Evolutionary conservation across 2,888 invertebrate species (phyloP).

Genomic region (Zygogramma bicolorata): DNA sequence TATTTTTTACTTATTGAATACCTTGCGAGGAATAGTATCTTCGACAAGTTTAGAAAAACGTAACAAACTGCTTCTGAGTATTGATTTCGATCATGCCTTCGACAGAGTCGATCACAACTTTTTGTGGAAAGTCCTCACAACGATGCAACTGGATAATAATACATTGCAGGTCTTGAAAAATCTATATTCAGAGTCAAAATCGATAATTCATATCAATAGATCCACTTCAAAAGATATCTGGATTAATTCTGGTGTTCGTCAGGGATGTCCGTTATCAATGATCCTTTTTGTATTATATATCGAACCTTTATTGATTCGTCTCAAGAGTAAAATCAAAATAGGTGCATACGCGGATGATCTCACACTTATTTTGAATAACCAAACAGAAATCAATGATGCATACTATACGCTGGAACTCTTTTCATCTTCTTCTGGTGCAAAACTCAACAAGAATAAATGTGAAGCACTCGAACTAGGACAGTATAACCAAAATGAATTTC

Average conservation of each 20-base stretch:
- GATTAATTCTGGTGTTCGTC: neutral
- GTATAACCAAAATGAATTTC: neutral
- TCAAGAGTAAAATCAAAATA: no score
- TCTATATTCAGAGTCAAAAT: neutral
- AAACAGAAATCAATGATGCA: neutral
- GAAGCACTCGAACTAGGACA: constrained; percentile 1
- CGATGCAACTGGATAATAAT: neutral
- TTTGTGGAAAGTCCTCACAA: neutral
- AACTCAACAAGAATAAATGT: neutral
- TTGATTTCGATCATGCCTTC: constrained; percentile 15
- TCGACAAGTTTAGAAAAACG: neutral
- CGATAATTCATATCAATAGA: neutral
- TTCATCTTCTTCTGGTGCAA: neutral
- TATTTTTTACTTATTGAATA: constrained; percentile 7
- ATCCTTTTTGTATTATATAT: neutral
- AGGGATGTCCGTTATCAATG: neutral
- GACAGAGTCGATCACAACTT: constrained; percentile 11
- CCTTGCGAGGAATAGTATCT: neutral
- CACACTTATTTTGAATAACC: neutral
- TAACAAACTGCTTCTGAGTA: neutral
- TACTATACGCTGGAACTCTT: neutral
- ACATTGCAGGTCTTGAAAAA: neutral
- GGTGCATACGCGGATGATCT: neutral
- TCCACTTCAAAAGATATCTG: neutral
- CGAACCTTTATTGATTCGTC: neutral